Evolutionary conservation across 2,797 vertebrate genomes (phyloP), one percentile per base, ranked within the genome.

Genomic region (Muscicapa striata): DNA sequence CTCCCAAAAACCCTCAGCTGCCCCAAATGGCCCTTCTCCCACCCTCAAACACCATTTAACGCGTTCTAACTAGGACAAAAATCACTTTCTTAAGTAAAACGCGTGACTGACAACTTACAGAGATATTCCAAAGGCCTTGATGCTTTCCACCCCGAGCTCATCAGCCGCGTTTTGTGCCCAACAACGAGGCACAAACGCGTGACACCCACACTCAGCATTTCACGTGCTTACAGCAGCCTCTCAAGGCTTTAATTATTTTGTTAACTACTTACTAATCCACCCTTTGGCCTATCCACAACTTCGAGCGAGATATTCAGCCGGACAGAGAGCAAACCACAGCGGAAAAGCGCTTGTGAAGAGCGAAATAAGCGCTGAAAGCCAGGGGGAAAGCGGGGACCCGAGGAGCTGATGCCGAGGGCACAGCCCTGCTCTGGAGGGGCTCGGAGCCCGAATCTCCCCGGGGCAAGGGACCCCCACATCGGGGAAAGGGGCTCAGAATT

Each of bases 321-420:
- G 17, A 16, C 5, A 1, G 14, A 4, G 36, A 22, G 20, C 5
- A 11, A n/a, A 12, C 21, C 10, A 2, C 1, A 1, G 20, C 0
- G 27, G 27, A 13, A 1, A 17, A 32, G 20, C 13, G 15, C 29
- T 19, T 2, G 15, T 1, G 14, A 41, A 10, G 5, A 12, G n/a
- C n/a, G 1, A 3, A 16, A 6, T 0, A 3, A 32, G n/a, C 6
- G 45, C 22, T 14, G 2, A 14, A 55, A 7, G 8, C 6, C 5
- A 24, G 24, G 15, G 57, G 19, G 15, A 2, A 10, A 32, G 52
- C 11, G 13, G 10, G 13, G 32, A 23, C 1, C 5, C 3, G 54
- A 14, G 22, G 24, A 43, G 10, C 4, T 0, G 32, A 10, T 7
- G 13, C 45, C 11, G 46, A 5, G 76, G 38, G n/a, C 18, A 7